Conservation (phyloP, 2,888 invertebrate genomes). For the Apeira syringaria region DNA sequence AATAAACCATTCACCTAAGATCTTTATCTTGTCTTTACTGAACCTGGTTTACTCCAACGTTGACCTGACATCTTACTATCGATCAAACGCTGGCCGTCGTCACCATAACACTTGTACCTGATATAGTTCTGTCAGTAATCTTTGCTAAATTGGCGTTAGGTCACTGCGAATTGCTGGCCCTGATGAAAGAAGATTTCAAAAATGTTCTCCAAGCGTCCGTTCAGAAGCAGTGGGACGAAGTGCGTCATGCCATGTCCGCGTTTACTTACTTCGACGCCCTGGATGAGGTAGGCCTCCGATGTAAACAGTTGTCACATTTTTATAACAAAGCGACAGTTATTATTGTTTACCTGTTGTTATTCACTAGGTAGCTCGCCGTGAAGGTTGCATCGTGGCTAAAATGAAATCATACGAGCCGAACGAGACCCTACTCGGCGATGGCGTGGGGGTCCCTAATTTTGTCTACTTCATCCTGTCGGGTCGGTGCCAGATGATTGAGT, state of each 20-base stretch:
- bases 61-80: conserved; percentile 22
- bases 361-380: conserved; percentile 77
- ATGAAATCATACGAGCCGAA: conserved; percentile 80
- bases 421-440: conserved; percentile 82
- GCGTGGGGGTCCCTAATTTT: conserved; percentile 69
- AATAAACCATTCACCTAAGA: conserved; percentile 5
- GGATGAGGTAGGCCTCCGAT: conserved; percentile 61
- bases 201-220: conserved; percentile 83
- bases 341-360: background rate
- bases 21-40: no score
- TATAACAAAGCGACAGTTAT: background rate
- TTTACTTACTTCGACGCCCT: conserved; percentile 86
- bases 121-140: background rate
- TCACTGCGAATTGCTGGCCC: conserved; percentile 85
- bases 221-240: conserved; percentile 85
- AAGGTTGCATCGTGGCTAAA: conserved; percentile 87
- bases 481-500: conserved; percentile 84
- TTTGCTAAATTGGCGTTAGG: conserved; percentile 38
- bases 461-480: conserved; percentile 85
- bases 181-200: conserved; percentile 86
- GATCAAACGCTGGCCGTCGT: conserved; percentile 47
- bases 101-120: conserved; percentile 26
- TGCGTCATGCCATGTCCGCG: conserved; percentile 81
- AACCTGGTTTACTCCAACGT: conserved; percentile 2
- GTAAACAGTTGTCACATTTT: background rate